phyloP scores from a whole-genome alignment of 2,797 vertebrate species.

The Nothura maculosa region DNA sequence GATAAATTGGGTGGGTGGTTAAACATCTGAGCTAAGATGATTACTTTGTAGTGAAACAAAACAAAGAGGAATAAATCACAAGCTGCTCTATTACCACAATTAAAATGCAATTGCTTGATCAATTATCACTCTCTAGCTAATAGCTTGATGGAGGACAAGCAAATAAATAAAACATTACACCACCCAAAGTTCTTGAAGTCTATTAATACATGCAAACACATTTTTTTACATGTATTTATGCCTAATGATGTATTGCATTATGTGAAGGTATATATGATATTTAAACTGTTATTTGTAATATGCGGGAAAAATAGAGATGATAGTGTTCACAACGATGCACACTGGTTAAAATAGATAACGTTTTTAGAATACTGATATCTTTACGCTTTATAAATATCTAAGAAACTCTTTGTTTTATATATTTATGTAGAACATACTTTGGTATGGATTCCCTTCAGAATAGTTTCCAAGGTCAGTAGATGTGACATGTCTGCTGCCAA shows the following conservation, averaged over 20 bases:
- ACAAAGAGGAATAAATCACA: conserved; percentile 74
- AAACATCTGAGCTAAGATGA: conserved; percentile 64
- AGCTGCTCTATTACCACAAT: conserved; percentile 53
- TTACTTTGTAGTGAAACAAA: conserved; percentile 71
- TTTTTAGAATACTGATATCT: background rate
- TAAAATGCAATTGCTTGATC: conserved; percentile 65
- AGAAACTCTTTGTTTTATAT: background rate
- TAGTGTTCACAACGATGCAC: background rate
- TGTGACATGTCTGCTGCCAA: conserved; percentile 6
- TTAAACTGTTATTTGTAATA: background rate
- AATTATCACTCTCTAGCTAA: conserved; percentile 61
- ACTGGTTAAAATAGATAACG: background rate
- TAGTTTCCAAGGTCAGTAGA: conserved; percentile 45
- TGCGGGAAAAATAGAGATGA: background rate
- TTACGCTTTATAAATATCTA: background rate
- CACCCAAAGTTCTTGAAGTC: conserved; percentile 21
- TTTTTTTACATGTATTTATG: background rate
- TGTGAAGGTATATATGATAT: background rate
- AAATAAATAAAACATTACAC: conserved; percentile 59
- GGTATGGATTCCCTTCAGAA: background rate
- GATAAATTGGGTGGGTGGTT: conserved; percentile 60
- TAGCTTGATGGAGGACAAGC: conserved; percentile 45
- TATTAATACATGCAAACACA: background rate
- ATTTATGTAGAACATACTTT: background rate
- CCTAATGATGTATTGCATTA: background rate